Evolutionary conservation across 2,888 invertebrate genomes (phyloP).

Genomic region (Sipha maydis): DNA sequence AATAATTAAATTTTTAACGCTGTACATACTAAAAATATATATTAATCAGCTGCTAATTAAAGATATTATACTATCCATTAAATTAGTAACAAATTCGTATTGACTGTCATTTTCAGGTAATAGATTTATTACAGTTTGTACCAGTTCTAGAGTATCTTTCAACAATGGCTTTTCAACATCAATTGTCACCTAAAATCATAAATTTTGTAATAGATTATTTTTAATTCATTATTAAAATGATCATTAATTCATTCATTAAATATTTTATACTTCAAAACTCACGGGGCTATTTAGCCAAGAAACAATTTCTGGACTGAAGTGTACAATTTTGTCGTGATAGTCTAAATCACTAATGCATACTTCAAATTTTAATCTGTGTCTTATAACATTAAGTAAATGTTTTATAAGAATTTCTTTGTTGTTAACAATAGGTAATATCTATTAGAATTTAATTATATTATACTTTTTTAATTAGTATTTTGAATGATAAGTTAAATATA

Average conservation of each 20-base stretch:
- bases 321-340: conserved; percentile 48
- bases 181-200: conserved; percentile 39
- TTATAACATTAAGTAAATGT: conserved; percentile 82
- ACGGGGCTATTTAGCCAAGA: conserved; percentile 47
- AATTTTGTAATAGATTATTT: background rate
- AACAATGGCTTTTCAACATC: conserved; percentile 41
- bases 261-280: conserved; percentile 9
- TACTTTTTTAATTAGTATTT: conserved; percentile 14
- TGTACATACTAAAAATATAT: background rate
- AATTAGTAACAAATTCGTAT: conserved; percentile 44
- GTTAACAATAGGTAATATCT: conserved; percentile 62
- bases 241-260: too few relatives aligned
- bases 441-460: conserved; percentile 49
- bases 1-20: background rate
- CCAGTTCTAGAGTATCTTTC: conserved; percentile 45
- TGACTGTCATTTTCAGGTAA: conserved; percentile 43
- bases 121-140: conserved; percentile 49
- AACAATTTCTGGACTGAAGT: conserved; percentile 57
- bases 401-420: conserved; percentile 70
- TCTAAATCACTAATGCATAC: conserved; percentile 70
- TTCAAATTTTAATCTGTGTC: conserved; percentile 79
- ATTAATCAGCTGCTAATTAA: conserved; percentile 19
- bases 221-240: conserved; percentile 4
- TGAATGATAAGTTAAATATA: background rate
- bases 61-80: conserved; percentile 54